Evolutionary conservation across 2,888 invertebrate genomes (phyloP), one percentile per base, ranked within the genome.

Genomic region (Oligia latruncula): DNA sequence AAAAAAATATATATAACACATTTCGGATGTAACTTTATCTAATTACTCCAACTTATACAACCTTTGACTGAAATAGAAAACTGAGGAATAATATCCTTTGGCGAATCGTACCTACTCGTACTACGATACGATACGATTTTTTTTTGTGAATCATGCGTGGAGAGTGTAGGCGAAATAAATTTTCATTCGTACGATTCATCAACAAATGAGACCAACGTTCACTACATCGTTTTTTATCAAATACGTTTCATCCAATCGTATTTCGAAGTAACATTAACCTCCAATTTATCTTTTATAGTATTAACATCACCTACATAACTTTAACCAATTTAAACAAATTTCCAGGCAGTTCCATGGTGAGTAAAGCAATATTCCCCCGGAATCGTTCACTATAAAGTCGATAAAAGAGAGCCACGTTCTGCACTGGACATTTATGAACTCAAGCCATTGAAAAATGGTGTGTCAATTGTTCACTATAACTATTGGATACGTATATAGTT

Each of bases 381-480:
- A 86, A 86, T 62, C 40, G 74, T 70, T 52, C 83, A 66, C 74
- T 86, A 75, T 86, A 78, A 86, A 75, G 65, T 75, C 72, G 78
- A 84, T 84, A 84, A 84, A 84, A 82, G 78, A 82, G 83, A 72
- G 72, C 78, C 84, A 86, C 83, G 84, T 75, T 86, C 78, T 66
- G 58, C 65, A 43, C 72, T 62, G 83, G 84, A 84, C 84, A 82
- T 84, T 84, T 84, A 84, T 84, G 84, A 84, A 78, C 84, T 78
- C 77, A 86, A 86, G 86, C 84, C 67, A 84, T 65, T 84, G 86
- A 84, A 84, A 84, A 84, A 86, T 84, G 78, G 58, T 70, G 84
- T 82, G 77, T 82, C 83, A 84, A 82, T 85, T 84, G 83, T 78
- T 86, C 86, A 71, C 70, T 85, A 68, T 81, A 75, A 73, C 76